Base-by-base conservation (phyloP, 2,113 vertebrate species). In the Engystomops pustulosus region DNA sequence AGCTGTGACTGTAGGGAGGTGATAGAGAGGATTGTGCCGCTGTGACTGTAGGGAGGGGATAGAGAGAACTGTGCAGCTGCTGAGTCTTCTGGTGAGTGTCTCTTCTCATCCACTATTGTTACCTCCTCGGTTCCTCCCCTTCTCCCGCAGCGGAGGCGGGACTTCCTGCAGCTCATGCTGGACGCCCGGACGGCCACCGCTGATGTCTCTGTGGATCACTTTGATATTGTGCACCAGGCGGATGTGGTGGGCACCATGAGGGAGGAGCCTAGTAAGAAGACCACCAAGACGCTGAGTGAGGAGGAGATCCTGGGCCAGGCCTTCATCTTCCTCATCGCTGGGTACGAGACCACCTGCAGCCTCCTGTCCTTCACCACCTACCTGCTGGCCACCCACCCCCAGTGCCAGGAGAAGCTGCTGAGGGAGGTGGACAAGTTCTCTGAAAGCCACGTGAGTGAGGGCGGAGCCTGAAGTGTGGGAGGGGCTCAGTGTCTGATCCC, bases 131-230 rank as follows among this genome's bases (percentile, higher is more conserved):
- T n/a, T n/a, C n/a, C n/a, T n/a, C n/a, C n/a, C n/a, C n/a, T n/a
- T n/a, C n/a, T n/a, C n/a, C n/a, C n/a, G 20, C 71, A 99, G 97
- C 95, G 95, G n/a, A 94, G 94, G 15, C 90, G 91, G 65, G 97
- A 99, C 87, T 98, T 99, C 87, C 95, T 99, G 6, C 97, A 99
- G 89, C 88, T 97, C 87, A 93, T 98, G 92, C 91, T 99, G 2
- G 97, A 99, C 0, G 91, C 92, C 2, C 86, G 92, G 0, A 68
- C 80, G 27, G 89, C 87, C 0, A 53, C 2, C 79, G 90, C 78
- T 74, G 49, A 47, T 0, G 85, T 90, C 30, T 88, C 90, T 0
- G 9, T 92, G 6, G 91, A 91, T 3, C 79, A 90, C 81, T 95
- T 93, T 1, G 94, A 92, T 83, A 85, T 87, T 0, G 90, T 89